phyloP scores from a whole-genome alignment of 2,888 invertebrate species.

The Eilema caniola region DNA sequence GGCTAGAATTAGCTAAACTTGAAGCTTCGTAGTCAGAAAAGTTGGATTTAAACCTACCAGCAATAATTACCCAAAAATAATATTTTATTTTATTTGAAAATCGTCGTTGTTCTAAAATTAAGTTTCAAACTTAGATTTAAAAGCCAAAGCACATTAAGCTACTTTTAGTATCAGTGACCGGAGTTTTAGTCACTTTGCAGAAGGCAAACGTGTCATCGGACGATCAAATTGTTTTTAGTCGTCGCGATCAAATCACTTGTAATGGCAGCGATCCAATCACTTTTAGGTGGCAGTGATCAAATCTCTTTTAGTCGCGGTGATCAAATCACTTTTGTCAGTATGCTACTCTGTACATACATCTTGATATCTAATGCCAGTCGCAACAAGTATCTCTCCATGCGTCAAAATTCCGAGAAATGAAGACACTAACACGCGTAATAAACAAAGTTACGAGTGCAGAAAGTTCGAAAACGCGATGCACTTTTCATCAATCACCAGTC shows the following conservation, averaged over 20 bases:
- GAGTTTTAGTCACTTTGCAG: neutral
- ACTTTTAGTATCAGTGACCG: neutral
- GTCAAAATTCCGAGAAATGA: too few relatives aligned
- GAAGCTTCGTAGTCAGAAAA: constrained; percentile 8
- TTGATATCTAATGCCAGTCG: too few relatives aligned
- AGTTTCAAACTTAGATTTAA: constrained; percentile 12
- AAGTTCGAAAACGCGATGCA: too few relatives aligned
- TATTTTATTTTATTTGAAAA: neutral
- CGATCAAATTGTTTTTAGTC: neutral
- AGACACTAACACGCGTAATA: too few relatives aligned
- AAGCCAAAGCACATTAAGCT: neutral
- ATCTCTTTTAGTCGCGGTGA: neutral
- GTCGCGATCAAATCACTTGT: neutral
- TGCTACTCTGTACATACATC: neutral
- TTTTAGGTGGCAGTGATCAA: neutral
- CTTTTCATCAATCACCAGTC: neutral
- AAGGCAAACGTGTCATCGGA: neutral
- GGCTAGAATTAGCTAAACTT: constrained; percentile 18
- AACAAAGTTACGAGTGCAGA: too few relatives aligned
- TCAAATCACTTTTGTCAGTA: neutral
- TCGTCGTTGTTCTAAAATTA: neutral
- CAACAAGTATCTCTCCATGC: too few relatives aligned
- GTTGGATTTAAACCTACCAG: neutral
- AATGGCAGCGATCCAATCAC: neutral
- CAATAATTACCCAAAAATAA: neutral